A percentile compares a stretch with the other conserved stretches of the same genome.
Conservation (phyloP, 2,797 vertebrate genomes). For the Gallinago nigripennis region DNA sequence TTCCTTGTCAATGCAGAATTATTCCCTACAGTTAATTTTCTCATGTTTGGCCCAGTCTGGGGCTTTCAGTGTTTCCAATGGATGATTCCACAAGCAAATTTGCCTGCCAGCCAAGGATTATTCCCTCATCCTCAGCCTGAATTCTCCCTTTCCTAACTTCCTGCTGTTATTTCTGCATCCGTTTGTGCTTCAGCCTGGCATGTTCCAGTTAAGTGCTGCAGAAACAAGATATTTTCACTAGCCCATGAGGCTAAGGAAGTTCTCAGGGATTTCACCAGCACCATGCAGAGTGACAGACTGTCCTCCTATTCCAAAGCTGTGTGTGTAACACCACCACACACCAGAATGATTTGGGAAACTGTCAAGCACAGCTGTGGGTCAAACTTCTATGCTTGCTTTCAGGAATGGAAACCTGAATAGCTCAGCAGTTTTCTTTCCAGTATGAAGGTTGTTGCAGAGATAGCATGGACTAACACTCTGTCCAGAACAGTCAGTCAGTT, state of each 20-base stretch:
- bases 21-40: neutral
- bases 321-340: neutral
- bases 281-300: neutral
- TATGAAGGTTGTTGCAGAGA: neutral
- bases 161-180: slow-evolving; percentile 5
- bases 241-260: neutral
- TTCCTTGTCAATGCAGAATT: neutral
- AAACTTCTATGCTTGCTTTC: neutral
- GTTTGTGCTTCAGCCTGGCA: neutral
- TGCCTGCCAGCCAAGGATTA: neutral
- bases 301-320: neutral
- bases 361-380: slow-evolving; percentile 11
- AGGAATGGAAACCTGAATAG: slow-evolving; percentile 17
- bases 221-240: neutral
- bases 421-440: slow-evolving; percentile 2
- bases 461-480: neutral
- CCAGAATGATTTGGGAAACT: neutral
- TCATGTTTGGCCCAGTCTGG: neutral
- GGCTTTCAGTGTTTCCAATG: neutral
- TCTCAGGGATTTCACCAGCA: neutral
- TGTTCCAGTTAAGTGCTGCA: neutral
- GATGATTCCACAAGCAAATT: neutral
- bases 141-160: slow-evolving; percentile 13
- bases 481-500: neutral
- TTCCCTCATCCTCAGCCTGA: neutral